Conservation (phyloP, 2,113 vertebrate species). For the Leptocoma aspasia region DNA sequence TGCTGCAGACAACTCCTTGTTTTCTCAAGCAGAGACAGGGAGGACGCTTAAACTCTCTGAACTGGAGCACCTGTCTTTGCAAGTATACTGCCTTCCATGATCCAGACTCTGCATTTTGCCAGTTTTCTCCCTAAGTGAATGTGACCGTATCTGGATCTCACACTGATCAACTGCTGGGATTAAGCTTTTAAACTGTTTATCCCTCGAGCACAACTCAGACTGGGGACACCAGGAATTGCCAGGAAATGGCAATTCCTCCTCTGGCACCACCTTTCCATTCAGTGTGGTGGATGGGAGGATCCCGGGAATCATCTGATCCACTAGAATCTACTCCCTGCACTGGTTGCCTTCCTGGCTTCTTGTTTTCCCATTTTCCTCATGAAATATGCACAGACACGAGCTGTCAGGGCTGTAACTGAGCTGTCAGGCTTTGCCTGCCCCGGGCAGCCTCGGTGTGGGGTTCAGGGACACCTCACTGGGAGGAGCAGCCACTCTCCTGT, state of each 20-base stretch:
- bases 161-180: not conserved
- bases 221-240: too few relatives aligned
- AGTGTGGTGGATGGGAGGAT: not conserved
- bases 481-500: not conserved
- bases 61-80: not conserved
- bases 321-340: not conserved
- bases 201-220: not conserved
- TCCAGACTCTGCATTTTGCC: not conserved
- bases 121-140: not conserved
- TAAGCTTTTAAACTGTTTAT: not conserved
- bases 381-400: not conserved
- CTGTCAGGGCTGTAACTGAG: not conserved
- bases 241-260: not conserved
- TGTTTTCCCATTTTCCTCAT: rapidly evolving
- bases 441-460: rapidly evolving
- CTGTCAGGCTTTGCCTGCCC: not conserved
- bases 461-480: rapidly evolving
- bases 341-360: not conserved
- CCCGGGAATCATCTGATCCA: not conserved
- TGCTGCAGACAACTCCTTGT: not conserved
- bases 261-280: not conserved
- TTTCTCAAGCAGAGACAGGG: not conserved
- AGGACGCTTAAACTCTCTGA: not conserved
- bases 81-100: not conserved
- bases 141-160: not conserved